A percentile compares a stretch with the other conserved stretches of the same genome.
These are phyloP conservation scores for Indicator maculatus DNA, from an alignment of 2,113 vertebrate species.

Conservation along the genomic window DNA sequence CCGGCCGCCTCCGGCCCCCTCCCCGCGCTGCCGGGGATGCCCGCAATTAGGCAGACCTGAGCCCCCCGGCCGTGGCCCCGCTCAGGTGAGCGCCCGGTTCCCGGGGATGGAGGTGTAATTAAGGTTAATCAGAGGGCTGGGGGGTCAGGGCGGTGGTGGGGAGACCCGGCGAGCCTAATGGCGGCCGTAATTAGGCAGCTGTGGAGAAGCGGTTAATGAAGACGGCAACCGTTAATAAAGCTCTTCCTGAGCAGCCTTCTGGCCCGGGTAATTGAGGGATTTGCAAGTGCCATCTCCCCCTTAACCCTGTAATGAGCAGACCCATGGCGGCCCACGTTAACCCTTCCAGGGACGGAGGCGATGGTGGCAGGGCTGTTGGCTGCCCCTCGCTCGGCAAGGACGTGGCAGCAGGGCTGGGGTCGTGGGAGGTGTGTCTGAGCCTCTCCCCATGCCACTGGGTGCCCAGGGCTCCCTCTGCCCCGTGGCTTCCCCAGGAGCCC, in stretches of 20 bases:
- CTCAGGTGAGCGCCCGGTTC: conserved; percentile 54
- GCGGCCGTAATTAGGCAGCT: conserved; percentile 76
- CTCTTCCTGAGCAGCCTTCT: conserved; percentile 70
- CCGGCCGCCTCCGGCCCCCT: not conserved
- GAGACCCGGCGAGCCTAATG: conserved; percentile 59
- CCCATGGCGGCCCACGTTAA: conserved; percentile 28
- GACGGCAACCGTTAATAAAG: conserved; percentile 73
- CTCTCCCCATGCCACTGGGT: not conserved
- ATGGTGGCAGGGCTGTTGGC: not conserved
- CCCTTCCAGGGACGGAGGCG: conserved; percentile 20
- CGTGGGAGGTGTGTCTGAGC: not conserved
- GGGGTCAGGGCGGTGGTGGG: conserved; percentile 53
- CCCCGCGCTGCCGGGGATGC: not conserved
- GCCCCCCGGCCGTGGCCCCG: not conserved
- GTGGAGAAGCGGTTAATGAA: conserved; percentile 75
- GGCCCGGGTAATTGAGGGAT: conserved; percentile 72
- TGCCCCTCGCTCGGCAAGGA: not conserved
- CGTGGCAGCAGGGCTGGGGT: not conserved
- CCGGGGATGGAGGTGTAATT: conserved; percentile 53
- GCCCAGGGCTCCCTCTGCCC: conserved; percentile 26
- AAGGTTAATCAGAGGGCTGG: conserved; percentile 62
- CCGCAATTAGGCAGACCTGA: conserved; percentile 9
- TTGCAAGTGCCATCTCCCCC: conserved; percentile 70
- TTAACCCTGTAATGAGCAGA: conserved; percentile 66
- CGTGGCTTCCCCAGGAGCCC: conserved; percentile 52